A percentile compares a stretch with the other conserved stretches of the same genome.
These are phyloP conservation scores for Dallia pectoralis DNA, from an alignment of 2,797 vertebrate species.

Conservation along the genomic window DNA sequence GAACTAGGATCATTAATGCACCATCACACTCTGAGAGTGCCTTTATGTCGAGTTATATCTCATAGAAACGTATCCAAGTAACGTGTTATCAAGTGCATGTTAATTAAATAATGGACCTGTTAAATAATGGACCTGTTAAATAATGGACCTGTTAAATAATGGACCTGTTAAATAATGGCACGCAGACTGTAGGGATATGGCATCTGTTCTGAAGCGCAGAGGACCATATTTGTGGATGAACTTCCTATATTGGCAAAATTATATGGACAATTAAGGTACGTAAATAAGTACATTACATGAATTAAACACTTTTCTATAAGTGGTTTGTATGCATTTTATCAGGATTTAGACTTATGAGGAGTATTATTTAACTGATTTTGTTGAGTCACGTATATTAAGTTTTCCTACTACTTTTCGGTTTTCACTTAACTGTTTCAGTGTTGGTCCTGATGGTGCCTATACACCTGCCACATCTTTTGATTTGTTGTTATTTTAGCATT, in stretches of 20 bases:
- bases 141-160: conserved; percentile 38
- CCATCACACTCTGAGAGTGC: conserved; percentile 40
- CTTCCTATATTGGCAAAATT: not conserved
- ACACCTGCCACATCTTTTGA: not conserved
- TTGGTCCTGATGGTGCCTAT: not conserved
- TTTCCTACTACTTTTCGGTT: not conserved
- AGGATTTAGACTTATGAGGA: not conserved
- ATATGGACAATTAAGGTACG: conserved; percentile 31
- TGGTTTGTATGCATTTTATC: not conserved
- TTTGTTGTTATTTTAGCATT: not conserved
- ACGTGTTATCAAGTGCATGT: conserved; percentile 22
- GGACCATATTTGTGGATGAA: not conserved
- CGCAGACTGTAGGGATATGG: conserved; percentile 37
- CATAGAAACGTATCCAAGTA: conserved; percentile 9
- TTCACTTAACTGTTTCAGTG: not conserved
- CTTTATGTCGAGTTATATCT: conserved; percentile 27
- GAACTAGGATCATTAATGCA: conserved; percentile 62
- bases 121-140: conserved; percentile 34
- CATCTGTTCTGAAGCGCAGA: not conserved
- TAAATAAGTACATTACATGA: not conserved
- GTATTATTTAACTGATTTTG: not conserved
- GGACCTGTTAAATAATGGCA: conserved; percentile 38
- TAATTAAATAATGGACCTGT: conserved; percentile 32
- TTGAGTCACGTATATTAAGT: not conserved
- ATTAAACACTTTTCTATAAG: not conserved